A percentile compares a stretch with the other conserved stretches of the same genome.
Conservation (phyloP, 2,113 vertebrate genomes). For the Abramis brama region DNA sequence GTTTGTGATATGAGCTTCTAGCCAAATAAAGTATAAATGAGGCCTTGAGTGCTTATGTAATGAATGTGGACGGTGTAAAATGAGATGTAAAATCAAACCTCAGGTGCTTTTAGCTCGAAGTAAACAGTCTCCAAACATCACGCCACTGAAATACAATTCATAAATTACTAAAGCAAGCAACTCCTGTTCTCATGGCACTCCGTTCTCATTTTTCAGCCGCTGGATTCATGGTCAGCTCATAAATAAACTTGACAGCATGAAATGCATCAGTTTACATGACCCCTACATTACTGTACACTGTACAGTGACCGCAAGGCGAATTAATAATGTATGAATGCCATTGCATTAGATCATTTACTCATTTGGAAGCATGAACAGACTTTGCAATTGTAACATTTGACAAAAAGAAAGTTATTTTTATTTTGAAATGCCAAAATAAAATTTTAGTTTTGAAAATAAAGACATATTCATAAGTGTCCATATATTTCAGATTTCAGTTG, state of each 20-base stretch:
- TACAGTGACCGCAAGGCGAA: background rate
- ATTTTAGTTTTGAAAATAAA: background rate
- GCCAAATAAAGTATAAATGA: background rate
- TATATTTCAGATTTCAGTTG: background rate
- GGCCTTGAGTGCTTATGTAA: background rate
- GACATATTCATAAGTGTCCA: background rate
- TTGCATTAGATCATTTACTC: background rate
- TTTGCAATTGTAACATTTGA: background rate
- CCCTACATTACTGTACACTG: background rate
- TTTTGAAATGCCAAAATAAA: background rate
- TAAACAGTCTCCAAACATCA: background rate
- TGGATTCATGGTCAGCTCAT: background rate
- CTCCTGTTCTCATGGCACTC: background rate
- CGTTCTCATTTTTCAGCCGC: background rate
- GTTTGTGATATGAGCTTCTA: too few species aligned
- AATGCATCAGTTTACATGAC: background rate
- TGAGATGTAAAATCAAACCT: too few species aligned
- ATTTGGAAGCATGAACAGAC: background rate
- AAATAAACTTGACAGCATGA: constrained; percentile 13
- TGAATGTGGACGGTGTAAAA: background rate
- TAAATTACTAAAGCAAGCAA: background rate
- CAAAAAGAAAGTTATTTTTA: background rate
- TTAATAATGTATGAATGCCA: background rate
- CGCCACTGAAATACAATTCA: background rate
- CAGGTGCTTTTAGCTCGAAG: too few species aligned